Base-by-base conservation (phyloP, 2,113 vertebrate genomes). In the Cariama cristata region DNA sequence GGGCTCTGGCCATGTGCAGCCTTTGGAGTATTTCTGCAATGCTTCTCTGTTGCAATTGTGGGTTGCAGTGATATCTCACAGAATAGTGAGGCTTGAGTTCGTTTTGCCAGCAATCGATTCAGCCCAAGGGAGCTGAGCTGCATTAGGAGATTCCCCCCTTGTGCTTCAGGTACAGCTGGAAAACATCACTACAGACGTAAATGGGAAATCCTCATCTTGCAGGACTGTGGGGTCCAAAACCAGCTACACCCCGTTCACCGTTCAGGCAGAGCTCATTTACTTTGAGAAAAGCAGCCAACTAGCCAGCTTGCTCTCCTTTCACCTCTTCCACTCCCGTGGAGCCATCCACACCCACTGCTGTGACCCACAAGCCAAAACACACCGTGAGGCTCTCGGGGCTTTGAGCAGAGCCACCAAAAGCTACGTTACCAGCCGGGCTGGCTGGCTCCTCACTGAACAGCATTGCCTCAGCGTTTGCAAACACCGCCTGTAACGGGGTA, bases 21-120 rank as follows among this genome's bases (percentile, higher is more conserved):
- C 23, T 13, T 69, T 52, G 20, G 21, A 44, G 7, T 10, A 10
- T 53, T 82, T 75, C 58, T 79, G n/a, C 32, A 63, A 8, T 3
- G 2, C 38, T 52, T 11, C 42, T 35, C 42, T 27, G 53, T 44
- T 40, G 59, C 0, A 0, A 14, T 12, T 4, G 3, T 17, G 50
- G 33, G 35, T 35, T 58, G 56, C 52, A 62, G 56, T 20, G 56
- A 4, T 30, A 38, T 44, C 28, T 71, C 47, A 40, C 44, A 44
- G 42, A 13, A 1, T 27, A 21, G 60, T 17, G 26, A 55, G 52
- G 27, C 19, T 55, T 62, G 60, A 12, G 6, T 9, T n/a, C 1
- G 1, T 49, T 88, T 44, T 3, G 9, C 28, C 59, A 64, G 80
- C 0, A 0, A 56, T 21, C 2, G 1, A 20, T 33, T 72, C 59